Evolutionary conservation across 2,113 vertebrate species (phyloP), one percentile per base, ranked within the genome.

Genomic region (Caracal caracal): DNA sequence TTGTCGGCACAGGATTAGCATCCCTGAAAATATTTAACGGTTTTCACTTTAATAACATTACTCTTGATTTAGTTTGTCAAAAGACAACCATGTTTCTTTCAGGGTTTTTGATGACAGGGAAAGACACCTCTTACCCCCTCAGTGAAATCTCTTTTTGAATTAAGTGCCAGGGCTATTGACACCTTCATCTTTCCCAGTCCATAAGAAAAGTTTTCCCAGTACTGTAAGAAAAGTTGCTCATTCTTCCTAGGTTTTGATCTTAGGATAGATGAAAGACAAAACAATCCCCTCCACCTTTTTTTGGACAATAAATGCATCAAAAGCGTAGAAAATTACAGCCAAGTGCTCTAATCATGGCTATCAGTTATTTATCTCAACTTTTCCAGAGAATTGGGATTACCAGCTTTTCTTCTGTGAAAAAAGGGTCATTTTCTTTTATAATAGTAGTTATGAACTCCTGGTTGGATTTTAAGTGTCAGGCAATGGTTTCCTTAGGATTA

Each of bases 391-490:
- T n/a, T 11, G 11, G 71, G 75, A 70, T 70, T 22, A 35, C 40
- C 49, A 49, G 6, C 5, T 61, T 93, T 95, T 63, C 70, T 96
- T 71, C 59, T 51, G 6, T 22, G 85, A 40, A 65, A 73, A 24
- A 94, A 59, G 15, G 20, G 11, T 40, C 78, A 20, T 51, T 94
- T 40, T 88, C 28, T 88, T 87, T 90, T 51, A 33, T 49, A 66
- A 70, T 19, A 91, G 28, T 47, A 63, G 37, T 17, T 87, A 89
- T n/a, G 40, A 96, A 70, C 6, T 86, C 88, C 78, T 84, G 15
- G 68, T 90, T 94, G 61, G 35, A 80, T 86, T 92, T 96, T 92
- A 96, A 93, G 83, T 87, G 56, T 80, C 49, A 95, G 68, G 16
- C 96, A 92, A 85, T 93, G 1, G 49, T 93, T 92, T 98, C 47